Percentiles rank a stretch among this genome's conserved stretches.
Evolutionary conservation across 2,113 vertebrate species (phyloP).

Genomic region (Neodontobutis hainanensis): DNA sequence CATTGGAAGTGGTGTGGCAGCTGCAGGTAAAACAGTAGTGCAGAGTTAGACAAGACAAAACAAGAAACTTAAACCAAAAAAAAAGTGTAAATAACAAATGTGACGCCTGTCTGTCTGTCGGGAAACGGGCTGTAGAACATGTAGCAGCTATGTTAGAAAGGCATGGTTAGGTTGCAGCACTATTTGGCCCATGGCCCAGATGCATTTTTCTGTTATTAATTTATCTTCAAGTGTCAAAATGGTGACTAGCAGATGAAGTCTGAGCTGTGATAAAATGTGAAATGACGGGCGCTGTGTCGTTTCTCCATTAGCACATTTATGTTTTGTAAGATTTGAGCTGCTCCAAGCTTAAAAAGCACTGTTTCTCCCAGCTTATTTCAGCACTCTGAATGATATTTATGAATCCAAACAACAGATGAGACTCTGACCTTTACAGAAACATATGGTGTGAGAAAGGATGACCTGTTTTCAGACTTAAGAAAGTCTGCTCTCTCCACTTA

Average conservation of each 20-base stretch:
- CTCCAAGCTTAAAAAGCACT: background rate
- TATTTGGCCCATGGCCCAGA: background rate
- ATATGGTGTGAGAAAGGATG: conserved; percentile 27
- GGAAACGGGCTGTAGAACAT: background rate
- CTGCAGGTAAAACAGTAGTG: conserved; percentile 82
- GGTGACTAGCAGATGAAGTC: background rate
- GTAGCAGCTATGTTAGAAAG: background rate
- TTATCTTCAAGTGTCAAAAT: background rate
- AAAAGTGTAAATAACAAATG: background rate
- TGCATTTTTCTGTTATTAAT: conserved; percentile 10
- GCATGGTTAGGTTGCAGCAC: background rate
- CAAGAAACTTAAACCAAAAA: background rate
- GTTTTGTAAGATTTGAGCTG: background rate
- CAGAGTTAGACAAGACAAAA: background rate
- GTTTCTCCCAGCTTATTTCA: conserved; percentile 39
- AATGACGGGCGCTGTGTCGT: conserved; percentile 1
- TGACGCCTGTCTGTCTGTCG: background rate
- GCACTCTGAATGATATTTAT: conserved; percentile 18
- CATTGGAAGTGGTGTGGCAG: conserved; percentile 87
- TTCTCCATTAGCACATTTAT: conserved; percentile 11
- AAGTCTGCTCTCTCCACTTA: background rate
- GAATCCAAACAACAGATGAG: conserved; percentile 6
- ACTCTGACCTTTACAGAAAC: conserved; percentile 28
- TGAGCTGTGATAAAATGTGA: conserved; percentile 9
- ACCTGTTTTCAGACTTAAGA: background rate